phyloP scores from a whole-genome alignment of 1,140 invertebrate species.

The Marisa cornuarietis region DNA sequence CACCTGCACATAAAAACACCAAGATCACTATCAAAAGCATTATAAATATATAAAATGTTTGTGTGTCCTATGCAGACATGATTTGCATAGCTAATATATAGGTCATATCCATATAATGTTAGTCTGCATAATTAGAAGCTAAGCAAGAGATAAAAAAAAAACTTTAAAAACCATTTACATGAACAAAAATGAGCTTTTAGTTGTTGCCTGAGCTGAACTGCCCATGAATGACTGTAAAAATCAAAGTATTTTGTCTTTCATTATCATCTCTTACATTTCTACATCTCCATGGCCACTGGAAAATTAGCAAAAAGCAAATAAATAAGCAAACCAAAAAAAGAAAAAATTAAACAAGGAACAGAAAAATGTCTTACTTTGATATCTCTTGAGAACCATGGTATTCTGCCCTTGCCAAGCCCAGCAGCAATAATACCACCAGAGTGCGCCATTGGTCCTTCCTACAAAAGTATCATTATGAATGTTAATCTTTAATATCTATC shows the following conservation, averaged over 20 bases:
- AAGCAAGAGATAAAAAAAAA: too few species aligned
- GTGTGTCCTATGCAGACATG: too few species aligned
- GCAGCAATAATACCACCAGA: slow-evolving; percentile 96
- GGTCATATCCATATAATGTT: neutral
- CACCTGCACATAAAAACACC: slow-evolving; percentile 68
- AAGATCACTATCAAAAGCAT: neutral
- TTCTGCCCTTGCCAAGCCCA: slow-evolving; percentile 95
- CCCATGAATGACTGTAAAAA: too few species aligned
- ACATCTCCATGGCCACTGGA: too few species aligned
- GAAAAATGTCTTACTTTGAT: slow-evolving; percentile 27
- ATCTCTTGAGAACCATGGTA: slow-evolving; percentile 45
- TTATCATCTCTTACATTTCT: too few species aligned
- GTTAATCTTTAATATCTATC: too few species aligned
- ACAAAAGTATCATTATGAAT: slow-evolving; percentile 27
- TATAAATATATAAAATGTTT: neutral
- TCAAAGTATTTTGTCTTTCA: too few species aligned
- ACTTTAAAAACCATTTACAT: neutral
- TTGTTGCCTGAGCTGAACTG: too few species aligned
- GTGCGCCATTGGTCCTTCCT: slow-evolving; percentile 99
- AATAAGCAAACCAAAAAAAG: neutral
- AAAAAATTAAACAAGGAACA: too few species aligned
- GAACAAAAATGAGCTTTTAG: neutral
- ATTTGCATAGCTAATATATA: neutral
- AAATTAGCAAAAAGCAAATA: neutral
- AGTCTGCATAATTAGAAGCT: neutral